Evolutionary conservation across 2,888 invertebrate genomes (phyloP), one percentile per base, ranked within the genome.

Genomic region (Sipha maydis): DNA sequence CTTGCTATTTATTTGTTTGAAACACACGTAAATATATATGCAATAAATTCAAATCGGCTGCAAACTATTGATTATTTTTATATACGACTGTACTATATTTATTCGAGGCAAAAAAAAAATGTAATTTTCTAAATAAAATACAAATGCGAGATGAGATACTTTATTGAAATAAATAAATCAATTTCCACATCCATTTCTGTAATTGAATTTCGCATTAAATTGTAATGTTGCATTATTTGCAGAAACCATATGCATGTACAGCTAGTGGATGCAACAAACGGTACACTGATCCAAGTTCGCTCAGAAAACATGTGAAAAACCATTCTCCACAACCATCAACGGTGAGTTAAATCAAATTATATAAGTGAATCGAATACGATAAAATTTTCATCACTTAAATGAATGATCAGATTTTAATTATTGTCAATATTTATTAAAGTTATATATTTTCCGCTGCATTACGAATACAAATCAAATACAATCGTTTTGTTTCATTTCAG

Each of bases 191-290:
- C 19, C 1, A 19, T 4, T 8, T 80, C 19, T 80, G 17, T 38
- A 69, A 41, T 28, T 67, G 28, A 41, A 69, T 41, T 41, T 69
- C 7, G 67, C 17, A 41, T 69, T 19, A 3, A 28, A 82, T 82
- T 48, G 48, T 14, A 48, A 14, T 41, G 41, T 61, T 8, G 25
- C 11, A 56, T 56, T 75, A 34, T 54, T 90, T 93, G 61, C 93
- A 98, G 96, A 97, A 97, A 93, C 98, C 98, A 0, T 98, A 98
- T 92, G 97, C 96, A 1, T 98, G 98, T 91, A 97, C 97, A 91
- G 95, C 97, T 31, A 92, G 93, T 0, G 97, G 97, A 1, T 98
- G 98, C 91, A 95, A 94, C 11, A 98, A 98, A 92, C 95, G 97
- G 69, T 98, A 98, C 93, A 98, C 98, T 0, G 98, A 98, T 92